A percentile compares a stretch with the other conserved stretches of the same genome.
phyloP scores from a whole-genome alignment of 2,797 vertebrate genomes.

The Sternarchorhynchus goeldii region DNA sequence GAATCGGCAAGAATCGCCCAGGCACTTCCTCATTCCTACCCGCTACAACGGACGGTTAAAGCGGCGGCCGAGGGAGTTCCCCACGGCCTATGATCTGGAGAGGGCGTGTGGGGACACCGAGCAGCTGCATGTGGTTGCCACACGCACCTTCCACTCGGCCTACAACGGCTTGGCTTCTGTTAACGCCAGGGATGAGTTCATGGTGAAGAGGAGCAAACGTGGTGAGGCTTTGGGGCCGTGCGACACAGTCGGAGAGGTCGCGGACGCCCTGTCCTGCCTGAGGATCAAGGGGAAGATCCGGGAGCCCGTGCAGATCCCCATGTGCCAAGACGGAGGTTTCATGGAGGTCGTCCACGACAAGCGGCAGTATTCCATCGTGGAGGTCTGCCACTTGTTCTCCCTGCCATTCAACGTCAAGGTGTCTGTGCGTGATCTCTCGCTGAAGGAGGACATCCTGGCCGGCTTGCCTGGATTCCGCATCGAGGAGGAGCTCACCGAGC shows the following conservation, averaged over 20 bases:
- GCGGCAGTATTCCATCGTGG: slow-evolving; percentile 76
- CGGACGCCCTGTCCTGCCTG: slow-evolving; percentile 74
- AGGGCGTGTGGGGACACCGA: slow-evolving; percentile 76
- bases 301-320: slow-evolving; percentile 72
- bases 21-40: slow-evolving; percentile 81
- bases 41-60: slow-evolving; percentile 85
- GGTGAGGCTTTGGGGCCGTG: slow-evolving; percentile 60
- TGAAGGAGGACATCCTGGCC: slow-evolving; percentile 80
- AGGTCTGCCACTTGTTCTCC: slow-evolving; percentile 75
- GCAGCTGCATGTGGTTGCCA: slow-evolving; percentile 80
- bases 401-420: slow-evolving; percentile 86
- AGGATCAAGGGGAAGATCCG: slow-evolving; percentile 70
- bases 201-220: slow-evolving; percentile 71
- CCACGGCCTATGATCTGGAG: slow-evolving; percentile 81
- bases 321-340: slow-evolving; percentile 82
- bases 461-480: slow-evolving; percentile 72
- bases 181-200: slow-evolving; percentile 79
- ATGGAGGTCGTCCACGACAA: slow-evolving; percentile 84
- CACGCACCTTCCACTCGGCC: slow-evolving; percentile 73
- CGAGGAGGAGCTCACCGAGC: slow-evolving; percentile 83
- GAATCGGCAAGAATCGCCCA: slow-evolving; percentile 74
- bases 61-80: slow-evolving; percentile 79
- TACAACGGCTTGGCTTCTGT: slow-evolving; percentile 74
- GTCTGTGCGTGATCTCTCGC: slow-evolving; percentile 79
- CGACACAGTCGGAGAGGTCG: slow-evolving; percentile 61